Evolutionary conservation across 2,113 vertebrate genomes (phyloP).

Genomic region (Rostratula benghalensis): DNA sequence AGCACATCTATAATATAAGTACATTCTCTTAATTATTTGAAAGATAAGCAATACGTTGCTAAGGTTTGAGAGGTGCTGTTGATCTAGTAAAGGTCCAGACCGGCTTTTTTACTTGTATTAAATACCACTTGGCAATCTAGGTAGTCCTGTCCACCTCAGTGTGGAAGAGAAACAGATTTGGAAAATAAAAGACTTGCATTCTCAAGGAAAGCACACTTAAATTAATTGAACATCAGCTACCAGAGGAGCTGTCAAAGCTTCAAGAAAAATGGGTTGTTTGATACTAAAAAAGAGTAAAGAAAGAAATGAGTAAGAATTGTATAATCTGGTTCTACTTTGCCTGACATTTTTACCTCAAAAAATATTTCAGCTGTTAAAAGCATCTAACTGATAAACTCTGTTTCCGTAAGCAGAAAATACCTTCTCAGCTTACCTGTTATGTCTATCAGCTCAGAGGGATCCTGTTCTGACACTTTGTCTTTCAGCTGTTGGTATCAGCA

Average conservation of each 20-base stretch:
- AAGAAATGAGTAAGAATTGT: not conserved
- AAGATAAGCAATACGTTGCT: not conserved
- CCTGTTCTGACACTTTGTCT: not conserved
- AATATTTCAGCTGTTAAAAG: not conserved
- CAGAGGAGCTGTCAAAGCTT: not conserved
- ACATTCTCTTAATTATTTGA: not conserved
- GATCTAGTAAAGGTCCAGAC: not conserved
- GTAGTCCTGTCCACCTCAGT: not conserved
- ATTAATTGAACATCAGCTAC: not conserved
- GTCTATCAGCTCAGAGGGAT: not conserved
- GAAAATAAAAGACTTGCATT: not conserved
- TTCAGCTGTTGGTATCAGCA: not conserved
- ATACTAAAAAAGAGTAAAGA: not conserved
- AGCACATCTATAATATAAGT: not conserved
- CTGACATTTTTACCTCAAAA: not conserved
- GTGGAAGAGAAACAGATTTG: not conserved
- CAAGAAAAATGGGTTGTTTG: not conserved
- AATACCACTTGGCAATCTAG: not conserved
- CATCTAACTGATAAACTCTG: not conserved
- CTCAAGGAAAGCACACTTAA: not conserved
- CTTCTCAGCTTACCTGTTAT: constrained; percentile 38
- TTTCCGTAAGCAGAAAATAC: not conserved
- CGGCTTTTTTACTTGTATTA: not conserved
- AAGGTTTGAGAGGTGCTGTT: not conserved
- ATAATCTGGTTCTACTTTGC: not conserved